Percentiles rank a stretch among this genome's conserved stretches.
phyloP scores from a whole-genome alignment of 2,888 invertebrate species.

The Cerastoderma edule region DNA sequence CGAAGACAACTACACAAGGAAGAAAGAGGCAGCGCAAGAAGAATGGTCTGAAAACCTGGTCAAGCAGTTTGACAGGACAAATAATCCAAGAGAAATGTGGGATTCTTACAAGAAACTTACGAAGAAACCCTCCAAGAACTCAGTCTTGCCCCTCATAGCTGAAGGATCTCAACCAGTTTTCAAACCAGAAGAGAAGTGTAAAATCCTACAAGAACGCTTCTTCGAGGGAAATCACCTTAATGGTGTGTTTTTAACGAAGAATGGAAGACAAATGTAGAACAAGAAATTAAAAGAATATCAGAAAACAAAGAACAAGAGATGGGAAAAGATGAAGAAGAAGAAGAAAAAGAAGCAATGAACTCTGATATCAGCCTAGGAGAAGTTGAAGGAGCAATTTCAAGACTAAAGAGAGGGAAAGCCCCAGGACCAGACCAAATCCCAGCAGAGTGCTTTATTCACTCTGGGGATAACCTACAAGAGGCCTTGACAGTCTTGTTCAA shows the following conservation, averaged over 20 bases:
- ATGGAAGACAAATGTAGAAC: background rate
- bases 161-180: slow-evolving; percentile 4
- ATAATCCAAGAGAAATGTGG: too few relatives aligned
- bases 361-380: background rate
- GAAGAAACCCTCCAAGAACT: background rate
- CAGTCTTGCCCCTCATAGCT: background rate
- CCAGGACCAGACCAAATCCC: background rate
- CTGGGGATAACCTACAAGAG: background rate
- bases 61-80: too few relatives aligned
- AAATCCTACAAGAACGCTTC: slow-evolving; percentile 4
- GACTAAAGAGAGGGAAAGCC: slow-evolving; percentile 12
- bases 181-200: slow-evolving; percentile 11
- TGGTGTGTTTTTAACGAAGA: background rate
- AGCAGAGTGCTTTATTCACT: background rate
- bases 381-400: slow-evolving; percentile 1
- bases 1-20: background rate
- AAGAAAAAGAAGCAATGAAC: slow-evolving; percentile 2
- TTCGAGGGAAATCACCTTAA: background rate
- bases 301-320: background rate
- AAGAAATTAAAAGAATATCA: background rate
- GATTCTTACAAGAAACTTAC: slow-evolving; percentile 8
- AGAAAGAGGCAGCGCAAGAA: slow-evolving; percentile 14
- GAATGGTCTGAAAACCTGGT: too few relatives aligned
- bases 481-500: background rate
- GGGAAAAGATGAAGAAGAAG: slow-evolving; percentile 2